These are phyloP conservation scores for Diplodus puntazzo DNA, from an alignment of 2,797 vertebrate genomes.

Conservation along the genomic window DNA sequence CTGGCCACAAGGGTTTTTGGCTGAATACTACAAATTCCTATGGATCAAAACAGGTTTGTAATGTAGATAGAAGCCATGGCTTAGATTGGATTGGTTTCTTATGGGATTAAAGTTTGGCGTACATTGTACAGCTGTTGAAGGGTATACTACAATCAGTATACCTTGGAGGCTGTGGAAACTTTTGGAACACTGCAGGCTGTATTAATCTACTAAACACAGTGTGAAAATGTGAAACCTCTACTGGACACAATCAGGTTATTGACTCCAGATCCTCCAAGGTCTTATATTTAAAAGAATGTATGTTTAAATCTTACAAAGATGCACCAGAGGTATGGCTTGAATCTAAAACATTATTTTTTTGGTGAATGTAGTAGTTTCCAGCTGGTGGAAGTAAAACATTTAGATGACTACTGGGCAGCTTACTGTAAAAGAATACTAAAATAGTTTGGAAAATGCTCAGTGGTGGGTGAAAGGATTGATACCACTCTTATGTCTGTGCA, in stretches of 20 bases:
- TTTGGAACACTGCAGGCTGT: conserved; percentile 16
- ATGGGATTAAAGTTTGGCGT: conserved; percentile 36
- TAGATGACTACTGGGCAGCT: neutral
- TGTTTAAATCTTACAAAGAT: neutral
- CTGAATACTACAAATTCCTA: conserved; percentile 25
- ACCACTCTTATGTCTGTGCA: neutral
- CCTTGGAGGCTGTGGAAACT: conserved; percentile 37
- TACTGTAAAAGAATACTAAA: neutral
- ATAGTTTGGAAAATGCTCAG: neutral
- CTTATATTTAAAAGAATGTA: neutral
- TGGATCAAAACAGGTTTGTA: conserved; percentile 30
- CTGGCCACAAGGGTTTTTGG: conserved; percentile 21
- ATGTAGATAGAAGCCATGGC: conserved; percentile 39
- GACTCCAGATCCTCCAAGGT: conserved; percentile 16
- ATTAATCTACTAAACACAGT: conserved; percentile 17
- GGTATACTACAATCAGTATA: conserved; percentile 26
- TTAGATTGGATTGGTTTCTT: conserved; percentile 21
- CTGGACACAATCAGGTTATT: conserved; percentile 3
- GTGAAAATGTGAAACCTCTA: conserved; percentile 27
- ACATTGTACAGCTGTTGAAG: conserved; percentile 33
- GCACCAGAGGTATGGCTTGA: neutral
- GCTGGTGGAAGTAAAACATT: neutral
- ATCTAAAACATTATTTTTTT: neutral
- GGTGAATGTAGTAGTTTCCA: neutral
- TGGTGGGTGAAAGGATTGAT: neutral